These are phyloP conservation scores for Leptopterna dolabrata DNA, from an alignment of 2,888 invertebrate species.

Conservation along the genomic window DNA sequence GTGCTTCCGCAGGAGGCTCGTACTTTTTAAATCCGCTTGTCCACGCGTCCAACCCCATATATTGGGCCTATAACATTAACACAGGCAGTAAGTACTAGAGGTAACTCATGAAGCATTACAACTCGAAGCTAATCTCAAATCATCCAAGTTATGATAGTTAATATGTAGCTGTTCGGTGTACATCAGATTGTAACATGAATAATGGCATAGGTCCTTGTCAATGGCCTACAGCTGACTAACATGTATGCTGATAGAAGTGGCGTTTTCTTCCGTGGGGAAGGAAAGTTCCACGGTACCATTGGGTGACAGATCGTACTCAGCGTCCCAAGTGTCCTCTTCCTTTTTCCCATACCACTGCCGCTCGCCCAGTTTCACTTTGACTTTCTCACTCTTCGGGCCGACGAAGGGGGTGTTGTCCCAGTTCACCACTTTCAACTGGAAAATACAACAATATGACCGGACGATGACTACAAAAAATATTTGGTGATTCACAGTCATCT, in stretches of 20 bases:
- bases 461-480: too few relatives aligned
- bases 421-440: constrained; percentile 73
- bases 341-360: background rate
- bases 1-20: background rate
- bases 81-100: too few relatives aligned
- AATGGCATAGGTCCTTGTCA: too few relatives aligned
- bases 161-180: too few relatives aligned
- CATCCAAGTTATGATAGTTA: too few relatives aligned
- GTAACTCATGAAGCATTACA: too few relatives aligned
- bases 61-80: background rate
- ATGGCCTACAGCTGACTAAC: constrained; percentile 70
- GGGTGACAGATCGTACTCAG: constrained; percentile 71
- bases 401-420: constrained; percentile 75
- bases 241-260: constrained; percentile 78
- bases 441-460: background rate
- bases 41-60: background rate
- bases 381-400: background rate
- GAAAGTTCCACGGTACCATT: constrained; percentile 75
- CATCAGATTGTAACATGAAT: too few relatives aligned
- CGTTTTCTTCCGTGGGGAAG: constrained; percentile 72
- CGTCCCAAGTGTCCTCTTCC: constrained; percentile 65
- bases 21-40: background rate
- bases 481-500: too few relatives aligned
- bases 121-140: too few relatives aligned
- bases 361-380: background rate